Evolutionary conservation across 2,113 vertebrate species (phyloP).

Genomic region (Riparia riparia): DNA sequence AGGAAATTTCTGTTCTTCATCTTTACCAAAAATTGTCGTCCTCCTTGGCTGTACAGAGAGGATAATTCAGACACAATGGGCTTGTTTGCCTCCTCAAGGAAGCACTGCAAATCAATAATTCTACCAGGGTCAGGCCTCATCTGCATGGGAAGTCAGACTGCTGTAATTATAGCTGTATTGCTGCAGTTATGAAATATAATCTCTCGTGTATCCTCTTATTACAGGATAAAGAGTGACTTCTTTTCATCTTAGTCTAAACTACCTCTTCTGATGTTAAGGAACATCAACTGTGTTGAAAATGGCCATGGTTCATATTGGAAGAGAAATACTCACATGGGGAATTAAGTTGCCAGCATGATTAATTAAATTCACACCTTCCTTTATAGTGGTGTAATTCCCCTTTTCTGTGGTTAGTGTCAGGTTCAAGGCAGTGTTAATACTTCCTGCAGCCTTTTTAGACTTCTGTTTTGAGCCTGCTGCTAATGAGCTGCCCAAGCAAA

Average conservation of each 20-base stretch:
- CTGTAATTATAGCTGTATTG: not conserved
- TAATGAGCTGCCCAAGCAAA: not conserved
- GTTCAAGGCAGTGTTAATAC: not conserved
- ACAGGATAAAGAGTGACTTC: conserved; percentile 14
- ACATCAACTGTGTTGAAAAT: not conserved
- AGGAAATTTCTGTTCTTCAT: not conserved
- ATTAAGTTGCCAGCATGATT: conserved; percentile 6
- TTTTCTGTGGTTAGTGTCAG: not conserved
- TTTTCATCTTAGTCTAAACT: conserved; percentile 7
- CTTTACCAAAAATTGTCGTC: not conserved
- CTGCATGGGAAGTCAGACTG: not conserved
- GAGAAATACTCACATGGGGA: not conserved
- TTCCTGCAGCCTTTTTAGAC: not conserved
- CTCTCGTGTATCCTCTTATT: not conserved
- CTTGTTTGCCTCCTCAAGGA: not conserved
- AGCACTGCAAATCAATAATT: conserved; percentile 1
- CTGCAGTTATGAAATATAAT: not conserved
- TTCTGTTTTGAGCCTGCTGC: not conserved
- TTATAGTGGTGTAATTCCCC: not conserved
- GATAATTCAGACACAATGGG: not conserved
- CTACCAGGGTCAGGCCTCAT: not conserved
- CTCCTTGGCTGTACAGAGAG: not conserved
- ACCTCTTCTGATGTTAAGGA: not conserved
- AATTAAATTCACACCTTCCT: conserved; percentile 51
- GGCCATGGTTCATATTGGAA: not conserved